Percentiles rank a stretch among this genome's conserved stretches.
These are phyloP conservation scores for Synanthedon vespiformis DNA, from an alignment of 2,888 invertebrate species.

Conservation along the genomic window DNA sequence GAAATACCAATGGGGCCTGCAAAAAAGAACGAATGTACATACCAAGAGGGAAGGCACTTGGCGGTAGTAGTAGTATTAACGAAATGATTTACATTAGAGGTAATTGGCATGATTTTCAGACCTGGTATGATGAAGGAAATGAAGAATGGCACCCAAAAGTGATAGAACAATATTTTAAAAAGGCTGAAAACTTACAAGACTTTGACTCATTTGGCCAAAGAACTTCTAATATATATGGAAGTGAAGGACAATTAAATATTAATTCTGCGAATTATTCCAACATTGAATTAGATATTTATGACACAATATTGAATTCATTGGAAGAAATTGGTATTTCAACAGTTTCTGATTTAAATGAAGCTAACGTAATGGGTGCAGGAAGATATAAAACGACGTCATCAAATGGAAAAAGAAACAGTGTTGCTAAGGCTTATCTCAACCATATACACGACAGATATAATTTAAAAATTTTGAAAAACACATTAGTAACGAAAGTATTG, in stretches of 20 bases:
- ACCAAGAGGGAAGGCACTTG: slow-evolving; percentile 74
- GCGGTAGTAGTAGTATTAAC: slow-evolving; percentile 69
- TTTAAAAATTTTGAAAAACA: slow-evolving; percentile 48
- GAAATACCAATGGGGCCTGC: slow-evolving; percentile 75
- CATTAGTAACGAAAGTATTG: slow-evolving; percentile 57
- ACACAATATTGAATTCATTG: slow-evolving; percentile 37
- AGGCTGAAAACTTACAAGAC: slow-evolving; percentile 57
- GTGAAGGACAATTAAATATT: slow-evolving; percentile 49
- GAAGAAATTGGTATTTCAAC: slow-evolving; percentile 48
- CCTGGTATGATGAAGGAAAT: slow-evolving; percentile 68
- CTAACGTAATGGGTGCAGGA: slow-evolving; percentile 54
- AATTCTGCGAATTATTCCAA: slow-evolving; percentile 42
- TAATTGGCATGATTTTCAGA: slow-evolving; percentile 53
- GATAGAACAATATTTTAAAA: slow-evolving; percentile 57
- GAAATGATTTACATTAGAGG: slow-evolving; percentile 71
- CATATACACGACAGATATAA: slow-evolving; percentile 26
- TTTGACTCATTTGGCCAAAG: slow-evolving; percentile 13
- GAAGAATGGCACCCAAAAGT: slow-evolving; percentile 66
- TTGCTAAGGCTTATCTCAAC: slow-evolving; percentile 56
- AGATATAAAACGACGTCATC: slow-evolving; percentile 50
- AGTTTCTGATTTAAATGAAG: slow-evolving; percentile 46
- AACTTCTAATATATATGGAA: slow-evolving; percentile 34
- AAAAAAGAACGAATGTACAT: slow-evolving; percentile 37
- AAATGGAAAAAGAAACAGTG: slow-evolving; percentile 54
- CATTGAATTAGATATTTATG: slow-evolving; percentile 31